Evolutionary conservation across 1,140 invertebrate species (phyloP).

Genomic region (Paramacrobiotus metropolitanus): DNA sequence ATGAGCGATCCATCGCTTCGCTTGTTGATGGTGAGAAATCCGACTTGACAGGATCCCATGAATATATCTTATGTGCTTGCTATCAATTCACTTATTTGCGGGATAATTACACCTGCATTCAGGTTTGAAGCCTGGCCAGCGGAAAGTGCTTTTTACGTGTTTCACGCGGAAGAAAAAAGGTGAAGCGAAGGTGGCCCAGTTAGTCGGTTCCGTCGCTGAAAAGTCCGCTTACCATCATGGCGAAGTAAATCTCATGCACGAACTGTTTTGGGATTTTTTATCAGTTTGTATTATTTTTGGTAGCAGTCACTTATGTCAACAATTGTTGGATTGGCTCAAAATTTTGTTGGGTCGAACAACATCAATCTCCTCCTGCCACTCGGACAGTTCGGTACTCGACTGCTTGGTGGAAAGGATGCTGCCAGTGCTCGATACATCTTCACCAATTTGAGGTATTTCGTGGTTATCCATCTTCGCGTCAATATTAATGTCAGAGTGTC

Average conservation of each 20-base stretch:
- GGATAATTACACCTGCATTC: too few species aligned
- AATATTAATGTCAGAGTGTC: too few species aligned
- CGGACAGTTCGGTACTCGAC: slow-evolving; percentile 52
- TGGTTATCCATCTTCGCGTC: too few species aligned
- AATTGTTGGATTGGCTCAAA: slow-evolving; percentile 92
- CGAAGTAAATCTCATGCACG: too few species aligned
- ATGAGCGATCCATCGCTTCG: slow-evolving; percentile 80
- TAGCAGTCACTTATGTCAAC: slow-evolving; percentile 72
- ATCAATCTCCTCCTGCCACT: slow-evolving; percentile 81
- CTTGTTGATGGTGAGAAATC: too few species aligned
- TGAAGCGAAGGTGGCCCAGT: slow-evolving; percentile 92
- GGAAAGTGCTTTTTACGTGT: slow-evolving; percentile 83
- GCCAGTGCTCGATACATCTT: slow-evolving; percentile 97
- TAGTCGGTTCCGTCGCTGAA: slow-evolving; percentile 90
- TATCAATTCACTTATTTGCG: slow-evolving; percentile 8
- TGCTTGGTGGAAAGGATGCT: slow-evolving; percentile 76
- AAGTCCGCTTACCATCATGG: slow-evolving; percentile 96
- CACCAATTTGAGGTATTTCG: slow-evolving; percentile 62
- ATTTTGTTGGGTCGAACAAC: slow-evolving; percentile 95
- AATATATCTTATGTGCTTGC: background rate
- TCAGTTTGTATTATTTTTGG: too few species aligned
- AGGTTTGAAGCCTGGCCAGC: slow-evolving; percentile 84
- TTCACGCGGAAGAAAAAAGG: slow-evolving; percentile 85
- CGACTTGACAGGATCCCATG: too few species aligned
- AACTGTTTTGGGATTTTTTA: too few species aligned